Evolutionary conservation across 2,113 vertebrate species (phyloP), one percentile per base, ranked within the genome.

Genomic region (human): DNA sequence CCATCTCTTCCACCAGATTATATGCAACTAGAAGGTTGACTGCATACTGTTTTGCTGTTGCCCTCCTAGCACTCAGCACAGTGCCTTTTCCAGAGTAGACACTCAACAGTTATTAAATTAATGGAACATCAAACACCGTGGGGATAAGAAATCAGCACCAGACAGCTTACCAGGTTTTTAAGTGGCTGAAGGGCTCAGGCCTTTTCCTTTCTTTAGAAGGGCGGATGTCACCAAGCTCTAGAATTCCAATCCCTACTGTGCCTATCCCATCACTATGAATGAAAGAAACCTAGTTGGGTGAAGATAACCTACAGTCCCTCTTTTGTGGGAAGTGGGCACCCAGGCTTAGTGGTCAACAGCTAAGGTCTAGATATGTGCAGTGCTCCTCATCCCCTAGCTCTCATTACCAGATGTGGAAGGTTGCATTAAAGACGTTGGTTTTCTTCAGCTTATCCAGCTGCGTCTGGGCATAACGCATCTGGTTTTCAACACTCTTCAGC

Each of bases 341-440:
- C 89, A 55, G 66, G 40, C 18, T 38, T 50, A 45, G 52, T 5
- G 27, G 20, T 27, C 72, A 64, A 27, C n/a, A 76, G 78, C 72
- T 83, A 66, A 89, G 13, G 13, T n/a, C 48, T 50, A 86, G 52
- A 40, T 8, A 35, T 14, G 32, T 18, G n/a, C 11, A 48, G 61
- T 2, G 14, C 48, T 0, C 40, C 0, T 40, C 32, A 2, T 38
- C 14, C 75, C 59, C 18, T 22, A 0, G 0, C 22, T 72, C 22
- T 0, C 6, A 0, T 98, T 98, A 99, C 99, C 99, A 99, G 98
- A 99, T 99, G 96, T 99, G 99, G 94, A 99, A 99, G 18, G 99
- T 99, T 0, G 99, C 99, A 0, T 99, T 99, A 97, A 99, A 99
- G 96, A 99, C 99, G 0, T 99, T 99, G 96, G 99, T 99, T 98